Percentiles rank a stretch among this genome's conserved stretches.
Conservation (phyloP, 2,888 invertebrate genomes). For the Archips xylosteana region DNA sequence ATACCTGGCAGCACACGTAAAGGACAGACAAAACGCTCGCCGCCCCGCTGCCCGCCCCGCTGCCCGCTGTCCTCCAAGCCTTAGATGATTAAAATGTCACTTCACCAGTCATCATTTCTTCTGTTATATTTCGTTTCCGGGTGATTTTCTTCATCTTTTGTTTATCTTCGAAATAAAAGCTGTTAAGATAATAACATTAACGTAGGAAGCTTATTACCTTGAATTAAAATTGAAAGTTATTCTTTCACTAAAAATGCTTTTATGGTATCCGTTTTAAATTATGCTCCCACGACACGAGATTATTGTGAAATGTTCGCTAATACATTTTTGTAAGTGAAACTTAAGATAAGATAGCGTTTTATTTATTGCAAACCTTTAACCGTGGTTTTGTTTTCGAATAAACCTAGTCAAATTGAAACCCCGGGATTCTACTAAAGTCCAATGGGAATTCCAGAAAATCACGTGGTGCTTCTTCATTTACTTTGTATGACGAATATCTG, state of each 20-base stretch:
- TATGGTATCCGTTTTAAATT: neutral
- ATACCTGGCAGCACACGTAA: too few species aligned
- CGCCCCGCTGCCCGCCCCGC: too few species aligned
- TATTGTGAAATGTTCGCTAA: neutral
- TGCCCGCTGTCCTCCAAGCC: too few species aligned
- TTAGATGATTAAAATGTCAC: slow-evolving; percentile 20
- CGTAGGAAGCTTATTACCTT: neutral
- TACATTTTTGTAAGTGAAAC: neutral
- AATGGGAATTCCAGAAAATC: too few species aligned
- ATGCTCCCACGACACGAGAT: too few species aligned
- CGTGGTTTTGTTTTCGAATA: too few species aligned
- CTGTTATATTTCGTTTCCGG: neutral
- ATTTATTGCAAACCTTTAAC: neutral
- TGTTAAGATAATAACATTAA: neutral
- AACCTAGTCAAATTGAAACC: too few species aligned
- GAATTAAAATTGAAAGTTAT: slow-evolving; percentile 2
- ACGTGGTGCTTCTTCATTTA: too few species aligned
- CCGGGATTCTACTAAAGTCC: too few species aligned
- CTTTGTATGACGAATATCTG: too few species aligned
- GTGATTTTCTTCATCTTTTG: neutral
- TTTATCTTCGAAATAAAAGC: neutral
- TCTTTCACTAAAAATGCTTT: neutral
- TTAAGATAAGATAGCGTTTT: neutral
- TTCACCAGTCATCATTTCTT: neutral
- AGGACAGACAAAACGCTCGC: too few species aligned